These are phyloP conservation scores for Rhagologus leucostigma DNA, from an alignment of 2,113 vertebrate species.

Conservation along the genomic window DNA sequence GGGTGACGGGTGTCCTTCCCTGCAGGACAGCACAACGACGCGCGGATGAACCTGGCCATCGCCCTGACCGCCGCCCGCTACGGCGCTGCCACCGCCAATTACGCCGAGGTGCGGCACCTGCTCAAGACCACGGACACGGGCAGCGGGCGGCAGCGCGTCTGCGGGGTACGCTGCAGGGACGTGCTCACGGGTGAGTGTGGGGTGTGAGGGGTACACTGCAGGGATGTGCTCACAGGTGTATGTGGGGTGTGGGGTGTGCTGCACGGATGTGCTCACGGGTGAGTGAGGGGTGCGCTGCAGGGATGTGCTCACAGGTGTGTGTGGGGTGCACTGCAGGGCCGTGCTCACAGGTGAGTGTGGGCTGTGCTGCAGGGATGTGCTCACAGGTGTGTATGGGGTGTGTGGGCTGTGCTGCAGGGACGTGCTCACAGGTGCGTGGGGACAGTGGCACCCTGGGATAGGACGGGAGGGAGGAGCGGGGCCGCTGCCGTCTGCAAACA, in stretches of 20 bases:
- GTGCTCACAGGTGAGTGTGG: not conserved
- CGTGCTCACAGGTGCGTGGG: fast-evolving
- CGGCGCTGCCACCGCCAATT: conserved; percentile 92
- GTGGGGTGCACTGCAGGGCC: not conserved
- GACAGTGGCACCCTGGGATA: not conserved
- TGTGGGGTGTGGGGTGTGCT: not conserved
- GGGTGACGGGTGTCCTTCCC: conserved; percentile 90
- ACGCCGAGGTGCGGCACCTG: conserved; percentile 87
- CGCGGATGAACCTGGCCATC: conserved; percentile 92
- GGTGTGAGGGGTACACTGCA: not conserved
- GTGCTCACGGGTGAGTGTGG: conserved; percentile 77
- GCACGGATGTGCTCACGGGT: not conserved
- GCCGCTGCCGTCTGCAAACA: not conserved
- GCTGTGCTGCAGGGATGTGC: not conserved
- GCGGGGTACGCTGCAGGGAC: conserved; percentile 79
- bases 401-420: not conserved
- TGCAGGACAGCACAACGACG: conserved; percentile 93
- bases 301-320: not conserved
- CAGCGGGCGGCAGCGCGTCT: conserved; percentile 71
- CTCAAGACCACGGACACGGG: conserved; percentile 79
- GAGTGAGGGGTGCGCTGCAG: not conserved
- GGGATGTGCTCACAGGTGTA: not conserved
- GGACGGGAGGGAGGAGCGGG: fast-evolving
- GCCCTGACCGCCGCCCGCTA: conserved; percentile 95
- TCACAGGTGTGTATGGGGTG: not conserved